Evolutionary conservation across 2,888 invertebrate genomes (phyloP), one percentile per base, ranked within the genome.

Genomic region (Tinea semifulvella): DNA sequence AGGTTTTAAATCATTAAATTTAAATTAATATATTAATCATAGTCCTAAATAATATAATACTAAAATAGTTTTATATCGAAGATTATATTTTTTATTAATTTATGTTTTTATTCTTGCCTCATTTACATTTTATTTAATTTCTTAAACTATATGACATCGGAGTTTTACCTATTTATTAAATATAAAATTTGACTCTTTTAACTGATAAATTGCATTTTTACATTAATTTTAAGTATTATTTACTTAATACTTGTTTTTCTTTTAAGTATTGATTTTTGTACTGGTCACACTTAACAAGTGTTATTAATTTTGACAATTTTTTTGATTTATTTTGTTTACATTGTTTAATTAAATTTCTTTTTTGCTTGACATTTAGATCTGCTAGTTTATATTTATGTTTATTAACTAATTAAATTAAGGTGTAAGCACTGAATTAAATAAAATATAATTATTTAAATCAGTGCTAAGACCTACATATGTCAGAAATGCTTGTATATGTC

Each of bases 31-130:
- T 45, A 54, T 38, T 56, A 52, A 52, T 48, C n/a, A n/a, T n/a
- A n/a, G n/a, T n/a, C n/a, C n/a, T n/a, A n/a, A n/a, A n/a, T n/a
- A n/a, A n/a, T n/a, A n/a, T n/a, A n/a, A n/a, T n/a, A n/a, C n/a
- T n/a, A n/a, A n/a, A n/a, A n/a, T n/a, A n/a, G n/a, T n/a, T n/a
- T 52, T 49, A 54, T 55, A 56, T 57, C 61, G 65, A 65, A 68
- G 62, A 59, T n/a, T 42, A 14, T 35, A 46, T 42, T 46, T 43
- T 48, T 43, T 50, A 49, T 50, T 52, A 54, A 50, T 51, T 50
- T 50, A 50, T 49, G 52, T 27, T 36, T 45, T 42, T 40, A 45
- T 49, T 52, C 52, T 36, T 36, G 36, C 36, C 36, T 36, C 36
- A 18, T 36, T 36, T 36, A 18, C 10, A 16, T 10, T 36, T 2